Evolutionary conservation across 2,113 vertebrate genomes (phyloP).

Genomic region (Empidonax alnorum): DNA sequence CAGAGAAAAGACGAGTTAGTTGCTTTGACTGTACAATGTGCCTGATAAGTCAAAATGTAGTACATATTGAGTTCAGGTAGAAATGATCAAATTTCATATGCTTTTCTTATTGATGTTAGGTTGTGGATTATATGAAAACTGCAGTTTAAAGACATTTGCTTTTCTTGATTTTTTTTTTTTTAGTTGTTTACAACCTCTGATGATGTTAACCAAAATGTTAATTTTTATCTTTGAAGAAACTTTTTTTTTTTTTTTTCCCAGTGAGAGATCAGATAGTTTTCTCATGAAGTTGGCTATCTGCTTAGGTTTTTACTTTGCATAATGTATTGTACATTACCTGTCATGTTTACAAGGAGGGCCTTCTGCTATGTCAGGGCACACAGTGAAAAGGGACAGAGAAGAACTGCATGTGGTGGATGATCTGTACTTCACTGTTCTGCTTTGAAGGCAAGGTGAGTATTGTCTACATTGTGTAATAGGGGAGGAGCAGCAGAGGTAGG

Average conservation of each 20-base stretch:
- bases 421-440: neutral
- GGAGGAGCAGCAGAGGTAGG: neutral
- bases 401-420: fast-evolving
- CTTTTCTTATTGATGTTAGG: neutral
- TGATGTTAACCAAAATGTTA: neutral
- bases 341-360: neutral
- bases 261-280: neutral
- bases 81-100: neutral
- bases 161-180: neutral
- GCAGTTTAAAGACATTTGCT: neutral
- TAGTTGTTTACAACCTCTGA: neutral
- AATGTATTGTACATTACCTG: neutral
- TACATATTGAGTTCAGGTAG: neutral
- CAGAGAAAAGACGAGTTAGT: neutral
- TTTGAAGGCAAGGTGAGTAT: neutral
- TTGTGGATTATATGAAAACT: neutral
- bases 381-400: neutral
- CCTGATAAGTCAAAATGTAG: neutral
- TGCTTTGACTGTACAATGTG: neutral
- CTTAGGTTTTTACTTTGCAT: neutral
- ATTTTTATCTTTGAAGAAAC: neutral
- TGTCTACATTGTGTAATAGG: fast-evolving
- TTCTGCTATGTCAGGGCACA: neutral
- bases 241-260: neutral
- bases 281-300: neutral